Base-by-base conservation (phyloP, 2,888 invertebrate species). In the Thecocarcelia acutangulata region DNA sequence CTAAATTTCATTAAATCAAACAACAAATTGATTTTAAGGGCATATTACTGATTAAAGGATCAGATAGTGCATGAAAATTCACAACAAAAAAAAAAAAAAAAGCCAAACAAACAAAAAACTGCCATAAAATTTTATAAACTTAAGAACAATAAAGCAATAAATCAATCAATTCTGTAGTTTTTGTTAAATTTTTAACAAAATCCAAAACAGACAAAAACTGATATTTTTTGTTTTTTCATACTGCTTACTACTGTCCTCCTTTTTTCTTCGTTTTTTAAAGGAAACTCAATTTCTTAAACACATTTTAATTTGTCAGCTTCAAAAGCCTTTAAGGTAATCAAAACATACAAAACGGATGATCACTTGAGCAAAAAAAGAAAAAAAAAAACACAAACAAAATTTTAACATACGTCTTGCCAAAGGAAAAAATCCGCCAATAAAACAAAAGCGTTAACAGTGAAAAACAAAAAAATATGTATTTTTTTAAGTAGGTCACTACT, bases 111-210 rank as follows among this genome's bases (percentile, higher is more conserved):
- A 42, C 24, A 63, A 50, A 58, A 66, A 40, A 19, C 8, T 48
- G 33, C n/a, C 15, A 33, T 33, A 19, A 61, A 64, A 48, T 33
- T 70, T 64, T 59, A 64, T 64, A 80, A 77, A 63, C 44, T 74
- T 78, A 33, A 74, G 59, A 82, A 82, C 82, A 82, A 82, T 82
- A 82, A 82, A 78, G 74, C 79, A 79, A 82, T 82, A 82, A 82
- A 82, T 82, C 82, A 82, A 78, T 82, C 74, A 79, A 76, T 70
- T 58, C 59, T 33, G 69, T 52, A 50, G 11, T 66, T 33, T 72
- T 28, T 52, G n/a, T 48, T 46, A 17, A 54, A 63, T 44, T 44
- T 58, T 70, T 21, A 8, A 48, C 73, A 73, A 73, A 73, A 77
- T 48, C 46, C 61, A 24, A 56, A 61, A 63, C 63, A 28, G 9